Base-by-base conservation (phyloP, 2,888 invertebrate genomes). In the Nycteola revayana region DNA sequence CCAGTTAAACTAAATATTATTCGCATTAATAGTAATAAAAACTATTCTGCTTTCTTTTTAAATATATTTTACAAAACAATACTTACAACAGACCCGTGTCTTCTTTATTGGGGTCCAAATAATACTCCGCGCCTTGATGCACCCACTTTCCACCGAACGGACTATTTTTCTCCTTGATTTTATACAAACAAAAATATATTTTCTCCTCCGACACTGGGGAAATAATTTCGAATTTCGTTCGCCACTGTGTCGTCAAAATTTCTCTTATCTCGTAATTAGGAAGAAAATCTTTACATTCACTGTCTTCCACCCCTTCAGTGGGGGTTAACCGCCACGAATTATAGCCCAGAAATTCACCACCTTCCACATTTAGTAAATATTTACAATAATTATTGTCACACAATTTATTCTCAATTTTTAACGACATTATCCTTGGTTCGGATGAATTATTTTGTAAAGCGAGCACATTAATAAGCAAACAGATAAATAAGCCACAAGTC, bases 121-220 rank as follows among this genome's bases (percentile, higher is more conserved):
- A 81, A 60, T 90, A 49, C 25, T 80, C 64, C 20, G 59, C 59
- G 21, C 91, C 91, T 63, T 91, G 91, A 60, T 91, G 90, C 43
- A 81, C 66, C 90, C 91, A 91, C 38, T 63, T 66, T 4, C 77
- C 78, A 32, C 67, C 66, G 25, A 77, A 74, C 1, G 77, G 75
- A 28, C 44, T 59, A 43, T 62, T 75, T 38, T 63, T 70, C 48
- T 48, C 56, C 26, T 52, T 63, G 38, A 50, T 71, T 45, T 75
- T 56, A 41, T 56, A 75, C 42, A 75, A 63, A 69, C 79, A 89
- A 61, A 80, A 84, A 56, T 63, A 85, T 51, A 80, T 66, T 69
- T 66, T 83, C 6, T 54, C 71, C 20, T 63, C 49, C 2, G 29
- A 27, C 26, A 49, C 42, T 9, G 86, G 85, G 25, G 87, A 55